Evolutionary conservation across 2,888 invertebrate species (phyloP).

Genomic region (Morpho helenor): DNA sequence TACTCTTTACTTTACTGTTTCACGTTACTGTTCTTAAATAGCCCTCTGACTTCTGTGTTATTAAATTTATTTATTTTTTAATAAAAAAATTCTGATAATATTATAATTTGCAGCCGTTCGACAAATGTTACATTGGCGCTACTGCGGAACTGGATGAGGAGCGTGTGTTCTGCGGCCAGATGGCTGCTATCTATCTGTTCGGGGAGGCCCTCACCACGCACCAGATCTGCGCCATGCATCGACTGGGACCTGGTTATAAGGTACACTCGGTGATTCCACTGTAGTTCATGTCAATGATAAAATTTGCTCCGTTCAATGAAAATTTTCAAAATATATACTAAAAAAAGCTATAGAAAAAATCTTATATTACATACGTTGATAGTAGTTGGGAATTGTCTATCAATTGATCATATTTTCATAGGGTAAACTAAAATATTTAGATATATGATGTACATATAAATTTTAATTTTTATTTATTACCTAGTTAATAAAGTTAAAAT

Average conservation of each 20-base stretch:
- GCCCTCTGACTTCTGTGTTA: too few relatives aligned
- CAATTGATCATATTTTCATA: too few relatives aligned
- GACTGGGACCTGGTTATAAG: constrained; percentile 99
- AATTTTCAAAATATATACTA: too few relatives aligned
- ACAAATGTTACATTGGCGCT: constrained; percentile 99
- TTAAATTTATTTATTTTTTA: too few relatives aligned
- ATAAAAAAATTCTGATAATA: too few relatives aligned
- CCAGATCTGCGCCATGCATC: constrained; percentile 99
- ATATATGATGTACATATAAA: not conserved
- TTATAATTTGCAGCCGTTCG: constrained; percentile 88
- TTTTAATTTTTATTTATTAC: not conserved
- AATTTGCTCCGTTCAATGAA: not conserved
- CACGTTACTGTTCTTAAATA: too few relatives aligned
- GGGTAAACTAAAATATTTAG: too few relatives aligned
- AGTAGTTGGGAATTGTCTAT: too few relatives aligned
- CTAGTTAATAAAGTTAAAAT: too few relatives aligned
- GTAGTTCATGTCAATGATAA: not conserved
- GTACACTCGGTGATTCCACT: constrained; percentile 69
- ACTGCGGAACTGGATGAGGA: constrained; percentile 98
- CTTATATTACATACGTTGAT: too few relatives aligned
- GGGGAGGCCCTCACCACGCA: constrained; percentile 98
- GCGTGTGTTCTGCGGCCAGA: constrained; percentile 99
- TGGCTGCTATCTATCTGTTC: constrained; percentile 99
- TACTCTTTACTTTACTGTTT: too few relatives aligned
- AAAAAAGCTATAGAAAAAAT: too few relatives aligned